Percentiles rank a stretch among this genome's conserved stretches.
Conservation (phyloP, 1,140 invertebrate species). For the Drosophila bocki region DNA sequence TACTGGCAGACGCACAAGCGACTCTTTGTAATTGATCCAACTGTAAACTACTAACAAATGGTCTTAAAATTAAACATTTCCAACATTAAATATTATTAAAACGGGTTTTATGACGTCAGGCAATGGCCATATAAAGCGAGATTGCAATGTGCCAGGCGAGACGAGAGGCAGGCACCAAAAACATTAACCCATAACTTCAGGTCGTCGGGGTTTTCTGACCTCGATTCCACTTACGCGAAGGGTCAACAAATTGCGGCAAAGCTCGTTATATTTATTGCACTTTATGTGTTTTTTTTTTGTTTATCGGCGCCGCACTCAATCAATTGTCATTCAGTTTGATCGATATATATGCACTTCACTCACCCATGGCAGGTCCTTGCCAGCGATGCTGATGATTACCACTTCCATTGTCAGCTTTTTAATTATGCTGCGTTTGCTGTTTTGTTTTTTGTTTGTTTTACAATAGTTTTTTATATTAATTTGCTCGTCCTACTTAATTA, state of each 20-base stretch:
- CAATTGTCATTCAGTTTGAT: constrained; percentile 48
- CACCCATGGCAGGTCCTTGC: constrained; percentile 34
- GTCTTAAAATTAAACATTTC: constrained; percentile 32
- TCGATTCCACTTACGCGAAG: constrained; percentile 16
- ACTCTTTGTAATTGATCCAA: constrained; percentile 29
- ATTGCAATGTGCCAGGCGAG: constrained; percentile 24
- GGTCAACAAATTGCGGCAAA: constrained; percentile 22
- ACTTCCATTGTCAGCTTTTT: constrained; percentile 49
- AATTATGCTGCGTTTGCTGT: constrained; percentile 60
- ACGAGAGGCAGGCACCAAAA: constrained; percentile 14
- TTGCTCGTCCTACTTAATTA: constrained; percentile 2
- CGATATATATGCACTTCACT: constrained; percentile 39
- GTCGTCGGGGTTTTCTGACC: constrained; percentile 24
- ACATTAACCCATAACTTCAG: constrained; percentile 29
- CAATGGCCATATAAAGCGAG: background rate
- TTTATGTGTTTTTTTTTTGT: constrained; percentile 4
- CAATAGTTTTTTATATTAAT: constrained; percentile 38
- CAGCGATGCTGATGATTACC: constrained; percentile 46
- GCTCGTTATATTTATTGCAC: constrained; percentile 33
- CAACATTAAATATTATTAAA: constrained; percentile 11
- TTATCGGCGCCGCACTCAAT: constrained; percentile 19
- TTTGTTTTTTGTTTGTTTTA: too few species aligned
- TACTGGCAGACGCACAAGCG: constrained; percentile 11
- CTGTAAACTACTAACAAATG: constrained; percentile 35
- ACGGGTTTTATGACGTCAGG: constrained; percentile 37